These are phyloP conservation scores for Rhagoletis pomonella DNA, from an alignment of 1,140 invertebrate genomes.

Conservation along the genomic window DNA sequence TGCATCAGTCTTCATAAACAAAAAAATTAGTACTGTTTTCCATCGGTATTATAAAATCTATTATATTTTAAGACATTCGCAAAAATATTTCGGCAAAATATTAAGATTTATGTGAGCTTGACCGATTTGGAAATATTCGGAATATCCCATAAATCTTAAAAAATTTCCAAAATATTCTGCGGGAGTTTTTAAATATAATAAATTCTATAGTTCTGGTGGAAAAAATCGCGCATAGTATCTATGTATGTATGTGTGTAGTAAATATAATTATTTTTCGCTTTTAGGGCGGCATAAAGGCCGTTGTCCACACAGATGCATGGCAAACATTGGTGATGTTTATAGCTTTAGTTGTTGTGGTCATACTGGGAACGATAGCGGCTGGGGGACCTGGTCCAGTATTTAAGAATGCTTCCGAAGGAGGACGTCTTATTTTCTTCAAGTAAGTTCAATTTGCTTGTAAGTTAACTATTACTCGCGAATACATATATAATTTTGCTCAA, in stretches of 20 bases:
- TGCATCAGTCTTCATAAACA: no score
- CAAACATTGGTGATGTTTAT: conserved; percentile 89
- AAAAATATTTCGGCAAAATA: no score
- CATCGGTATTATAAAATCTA: no score
- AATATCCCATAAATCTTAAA: no score
- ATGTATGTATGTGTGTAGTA: neutral
- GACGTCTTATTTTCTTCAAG: conserved; percentile 83
- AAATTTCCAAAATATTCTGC: no score
- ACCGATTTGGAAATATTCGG: no score
- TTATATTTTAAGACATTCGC: no score
- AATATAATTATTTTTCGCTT: conserved; percentile 56
- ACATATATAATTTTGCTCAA: neutral
- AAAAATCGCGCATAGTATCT: neutral
- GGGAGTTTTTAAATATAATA: no score
- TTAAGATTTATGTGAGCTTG: no score
- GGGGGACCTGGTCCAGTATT: conserved; percentile 79
- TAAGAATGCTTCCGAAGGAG: conserved; percentile 76
- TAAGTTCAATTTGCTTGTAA: conserved; percentile 68
- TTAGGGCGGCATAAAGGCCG: conserved; percentile 84
- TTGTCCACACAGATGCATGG: conserved; percentile 90
- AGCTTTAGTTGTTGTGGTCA: conserved; percentile 81
- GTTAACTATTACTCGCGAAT: neutral
- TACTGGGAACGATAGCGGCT: conserved; percentile 80
- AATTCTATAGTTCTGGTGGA: no score
- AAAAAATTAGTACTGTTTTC: no score